These are phyloP conservation scores for Calyptommatus sinebrachiatus DNA, from an alignment of 2,113 vertebrate genomes.

Conservation along the genomic window DNA sequence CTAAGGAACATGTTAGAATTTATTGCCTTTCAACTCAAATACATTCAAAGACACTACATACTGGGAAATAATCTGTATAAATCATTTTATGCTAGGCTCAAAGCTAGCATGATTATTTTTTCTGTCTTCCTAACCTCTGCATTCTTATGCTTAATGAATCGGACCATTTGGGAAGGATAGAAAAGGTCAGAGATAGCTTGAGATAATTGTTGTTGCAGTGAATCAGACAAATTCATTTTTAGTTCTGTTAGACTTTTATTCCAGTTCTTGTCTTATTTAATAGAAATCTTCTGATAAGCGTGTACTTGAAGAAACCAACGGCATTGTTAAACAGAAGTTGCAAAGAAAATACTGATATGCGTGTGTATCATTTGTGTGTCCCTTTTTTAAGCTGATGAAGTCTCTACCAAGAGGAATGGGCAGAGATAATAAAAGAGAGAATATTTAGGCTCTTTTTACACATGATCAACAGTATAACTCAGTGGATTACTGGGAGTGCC, in stretches of 20 bases:
- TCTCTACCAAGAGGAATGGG: not conserved
- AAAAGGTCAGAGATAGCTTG: not conserved
- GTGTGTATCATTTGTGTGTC: not conserved
- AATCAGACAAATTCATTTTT: constrained; percentile 1
- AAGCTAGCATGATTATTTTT: not conserved
- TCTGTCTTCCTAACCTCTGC: not conserved
- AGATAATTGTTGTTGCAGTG: constrained; percentile 4
- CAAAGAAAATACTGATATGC: not conserved
- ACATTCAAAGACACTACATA: not conserved
- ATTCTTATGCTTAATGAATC: not conserved
- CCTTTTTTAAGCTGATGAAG: not conserved
- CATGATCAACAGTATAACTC: too few relatives aligned
- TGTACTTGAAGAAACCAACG: not conserved
- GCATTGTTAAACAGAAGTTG: constrained; percentile 6
- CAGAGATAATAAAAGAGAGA: not conserved
- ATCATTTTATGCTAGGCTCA: not conserved
- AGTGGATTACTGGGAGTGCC: too few relatives aligned
- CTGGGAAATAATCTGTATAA: not conserved
- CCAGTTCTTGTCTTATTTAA: not conserved
- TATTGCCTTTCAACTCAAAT: not conserved
- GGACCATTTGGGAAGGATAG: not conserved
- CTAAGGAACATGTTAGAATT: not conserved
- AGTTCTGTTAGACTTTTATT: not conserved
- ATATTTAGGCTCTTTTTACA: too few relatives aligned
- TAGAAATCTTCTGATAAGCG: not conserved